phyloP scores from a whole-genome alignment of 2,797 vertebrate genomes.

The Falco cherrug region DNA sequence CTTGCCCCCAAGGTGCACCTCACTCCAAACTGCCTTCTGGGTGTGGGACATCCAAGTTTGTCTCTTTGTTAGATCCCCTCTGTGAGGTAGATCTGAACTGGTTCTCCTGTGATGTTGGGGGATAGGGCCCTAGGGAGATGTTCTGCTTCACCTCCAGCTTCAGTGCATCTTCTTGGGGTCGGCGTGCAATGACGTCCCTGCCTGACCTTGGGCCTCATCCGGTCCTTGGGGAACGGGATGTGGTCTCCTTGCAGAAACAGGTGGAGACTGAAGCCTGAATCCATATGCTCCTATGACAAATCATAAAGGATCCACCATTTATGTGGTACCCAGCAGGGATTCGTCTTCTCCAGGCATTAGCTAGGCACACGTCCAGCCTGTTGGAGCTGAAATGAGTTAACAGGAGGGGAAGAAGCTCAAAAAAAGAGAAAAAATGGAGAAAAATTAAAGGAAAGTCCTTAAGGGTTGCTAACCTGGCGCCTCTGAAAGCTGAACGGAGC shows the following conservation, averaged over 20 bases:
- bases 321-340: neutral
- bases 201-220: neutral
- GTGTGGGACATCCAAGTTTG: neutral
- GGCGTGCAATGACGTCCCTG: accelerated
- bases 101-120: neutral
- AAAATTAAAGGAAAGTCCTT: neutral
- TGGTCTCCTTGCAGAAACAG: neutral
- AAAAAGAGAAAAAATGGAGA: neutral
- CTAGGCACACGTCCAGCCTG: accelerated
- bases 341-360: neutral
- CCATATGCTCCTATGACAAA: neutral
- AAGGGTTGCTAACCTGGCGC: neutral
- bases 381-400: neutral
- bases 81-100: neutral
- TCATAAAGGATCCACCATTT: neutral
- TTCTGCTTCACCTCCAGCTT: neutral
- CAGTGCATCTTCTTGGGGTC: neutral
- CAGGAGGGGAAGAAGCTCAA: neutral
- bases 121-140: neutral
- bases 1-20: neutral
- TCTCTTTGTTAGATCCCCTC: neutral
- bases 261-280: neutral
- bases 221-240: neutral
- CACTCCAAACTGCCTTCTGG: neutral
- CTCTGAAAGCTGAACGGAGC: neutral